Base-by-base conservation (phyloP, 2,888 invertebrate genomes). In the Brachyptera putata region DNA sequence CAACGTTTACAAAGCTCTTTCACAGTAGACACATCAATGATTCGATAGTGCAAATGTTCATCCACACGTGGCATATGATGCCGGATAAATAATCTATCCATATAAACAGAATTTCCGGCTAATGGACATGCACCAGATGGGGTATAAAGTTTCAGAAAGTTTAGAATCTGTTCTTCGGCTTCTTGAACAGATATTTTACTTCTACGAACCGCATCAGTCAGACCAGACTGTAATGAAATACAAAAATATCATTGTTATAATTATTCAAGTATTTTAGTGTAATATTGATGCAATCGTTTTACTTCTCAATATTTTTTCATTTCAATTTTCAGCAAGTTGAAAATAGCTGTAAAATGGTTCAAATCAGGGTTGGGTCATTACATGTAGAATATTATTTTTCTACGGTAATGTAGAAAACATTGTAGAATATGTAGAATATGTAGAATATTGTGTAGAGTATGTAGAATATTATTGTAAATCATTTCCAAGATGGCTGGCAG, bases 21-120 rank as follows among this genome's bases (percentile, higher is more conserved):
- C 16, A 98, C 75, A 0, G 91, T 84, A 34, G 91, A 91, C 1
- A 96, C 95, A 78, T 98, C 98, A 64, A 99, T 85, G 46, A 93
- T 87, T 68, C 97, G 83, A 74, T 97, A 95, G 72, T 97, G 95
- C 65, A 97, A 76, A 72, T 93, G 90, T 1, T 82, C 71, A 70
- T 88, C 73, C 4, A 97, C 75, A 43, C 67, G 77, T 0, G 94
- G 95, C 91, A 96, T 92, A 70, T 88, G 85, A 75, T 89, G 88
- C 11, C 74, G 71, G 22, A 98, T 71, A 74, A 97, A 98, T 56
- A 86, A 66, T 64, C 90, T 80, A 73, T 98, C 97, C 81, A 88
- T 85, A 68, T 91, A 89, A 2, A 96, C 82, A 57, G 89, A 85
- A 76, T 92, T 97, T 0, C 97, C 97, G 9, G 88, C 95, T 50